Evolutionary conservation across 2,113 vertebrate species (phyloP).

Genomic region (Caloenas nicobarica): DNA sequence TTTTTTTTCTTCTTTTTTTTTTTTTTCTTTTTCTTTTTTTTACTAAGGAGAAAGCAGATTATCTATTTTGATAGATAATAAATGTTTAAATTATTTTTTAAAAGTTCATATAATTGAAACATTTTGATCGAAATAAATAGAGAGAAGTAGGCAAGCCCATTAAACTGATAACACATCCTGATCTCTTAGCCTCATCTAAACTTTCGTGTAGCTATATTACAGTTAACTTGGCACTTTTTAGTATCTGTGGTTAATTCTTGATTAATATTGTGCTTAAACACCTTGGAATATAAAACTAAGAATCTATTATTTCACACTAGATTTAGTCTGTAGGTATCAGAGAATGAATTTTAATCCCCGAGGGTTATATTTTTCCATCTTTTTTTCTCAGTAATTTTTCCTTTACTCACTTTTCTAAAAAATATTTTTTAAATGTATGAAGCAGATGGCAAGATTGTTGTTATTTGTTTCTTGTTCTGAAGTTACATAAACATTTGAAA

Average conservation of each 20-base stretch:
- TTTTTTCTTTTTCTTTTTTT: too few species aligned
- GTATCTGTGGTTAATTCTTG: background rate
- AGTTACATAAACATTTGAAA: background rate
- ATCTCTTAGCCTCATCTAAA: background rate
- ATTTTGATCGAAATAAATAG: background rate
- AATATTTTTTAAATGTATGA: background rate
- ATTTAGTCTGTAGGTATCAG: background rate
- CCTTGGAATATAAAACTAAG: background rate
- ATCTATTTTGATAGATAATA: background rate
- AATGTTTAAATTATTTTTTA: background rate
- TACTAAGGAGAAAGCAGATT: background rate
- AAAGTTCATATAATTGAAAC: background rate
- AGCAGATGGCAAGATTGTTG: slow-evolving; percentile 29
- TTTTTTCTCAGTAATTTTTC: background rate
- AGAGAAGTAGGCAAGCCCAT: background rate
- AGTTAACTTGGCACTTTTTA: background rate
- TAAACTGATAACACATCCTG: background rate
- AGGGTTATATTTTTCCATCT: background rate
- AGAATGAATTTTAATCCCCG: background rate
- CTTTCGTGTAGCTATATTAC: background rate
- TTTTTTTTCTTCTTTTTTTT: background rate
- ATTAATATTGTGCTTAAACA: background rate
- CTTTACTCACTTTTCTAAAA: background rate
- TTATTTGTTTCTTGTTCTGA: slow-evolving; percentile 8
- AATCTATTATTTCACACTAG: background rate